Evolutionary conservation across 2,888 invertebrate species (phyloP).

Genomic region (Apoderus coryli): DNA sequence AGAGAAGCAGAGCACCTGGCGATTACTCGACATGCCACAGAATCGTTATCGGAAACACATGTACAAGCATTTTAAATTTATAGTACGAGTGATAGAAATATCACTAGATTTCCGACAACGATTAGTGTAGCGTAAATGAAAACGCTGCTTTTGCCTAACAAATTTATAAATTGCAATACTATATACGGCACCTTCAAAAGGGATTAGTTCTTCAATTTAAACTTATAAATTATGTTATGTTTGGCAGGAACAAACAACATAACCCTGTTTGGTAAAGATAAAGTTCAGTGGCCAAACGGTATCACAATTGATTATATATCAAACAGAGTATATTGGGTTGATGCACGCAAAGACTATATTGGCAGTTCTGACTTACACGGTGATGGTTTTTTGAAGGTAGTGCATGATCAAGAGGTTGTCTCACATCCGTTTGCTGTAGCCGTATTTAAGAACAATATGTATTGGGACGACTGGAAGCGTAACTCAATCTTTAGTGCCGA

Average conservation of each 20-base stretch:
- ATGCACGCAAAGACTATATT: constrained; percentile 69
- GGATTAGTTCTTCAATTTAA: too few relatives aligned
- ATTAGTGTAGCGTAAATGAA: too few relatives aligned
- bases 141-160: too few relatives aligned
- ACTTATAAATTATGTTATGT: too few relatives aligned
- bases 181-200: too few relatives aligned
- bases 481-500: constrained; percentile 66
- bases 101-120: too few relatives aligned
- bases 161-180: too few relatives aligned
- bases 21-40: too few relatives aligned
- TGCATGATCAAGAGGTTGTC: constrained; percentile 44
- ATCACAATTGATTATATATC: constrained; percentile 71
- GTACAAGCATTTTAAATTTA: too few relatives aligned
- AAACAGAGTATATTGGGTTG: constrained; percentile 75
- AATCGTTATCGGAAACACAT: too few relatives aligned
- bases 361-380: constrained; percentile 40
- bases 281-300: constrained; percentile 77
- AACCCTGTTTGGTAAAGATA: constrained; percentile 46
- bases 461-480: constrained; percentile 83
- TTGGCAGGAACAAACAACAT: constrained; percentile 55
- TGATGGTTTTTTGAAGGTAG: constrained; percentile 44
- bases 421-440: constrained; percentile 79
- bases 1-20: too few relatives aligned
- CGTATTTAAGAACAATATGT: constrained; percentile 71
- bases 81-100: too few relatives aligned